Evolutionary conservation across 2,888 invertebrate genomes (phyloP), one percentile per base, ranked within the genome.

Genomic region (Dicyrtomina minuta): DNA sequence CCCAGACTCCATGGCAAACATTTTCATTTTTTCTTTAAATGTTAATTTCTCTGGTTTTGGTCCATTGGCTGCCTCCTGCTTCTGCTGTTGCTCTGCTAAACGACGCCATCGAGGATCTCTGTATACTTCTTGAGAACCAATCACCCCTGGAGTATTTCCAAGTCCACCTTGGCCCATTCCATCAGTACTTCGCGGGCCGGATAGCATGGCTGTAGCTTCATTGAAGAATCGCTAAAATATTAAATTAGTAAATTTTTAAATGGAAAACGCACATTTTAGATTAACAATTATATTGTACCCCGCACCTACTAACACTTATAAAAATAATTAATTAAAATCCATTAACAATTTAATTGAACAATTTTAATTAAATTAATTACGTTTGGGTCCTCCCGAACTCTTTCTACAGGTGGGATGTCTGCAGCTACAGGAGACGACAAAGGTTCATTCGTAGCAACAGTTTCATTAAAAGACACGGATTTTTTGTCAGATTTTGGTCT

Each of bases 21-120:
- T 94, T 84, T 95, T 95, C 96, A 98, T 98, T 84, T 99, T 99
- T 83, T 99, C 98, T 82, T 95, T 91, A 84, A 99, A 99, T 69
- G 93, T 93, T 72, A 98, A 86, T 80, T 96, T 93, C 81, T 97
- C 96, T 1, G 93, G 93, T 73, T 92, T 87, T 68, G 88, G 87
- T 65, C 80, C 78, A 76, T 80, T 77, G 67, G 90, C 87, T 75
- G 86, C 83, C 77, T 84, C 84, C 71, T 84, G 86, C 78, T 87
- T 87, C 76, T 88, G 87, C 73, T 87, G 87, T 79, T 89, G 88
- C 82, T 93, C 92, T 1, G 92, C 93, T 77, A 95, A 84, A n/a
- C 93, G 89, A 70, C 91, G 88, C 79, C 90, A 86, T 77, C 96
- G 87, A 13, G 96, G 96, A 85, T 97, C 96, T 79, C 95, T 90